phyloP scores from a whole-genome alignment of 1,140 invertebrate species.

The Drosophila bipectinata region DNA sequence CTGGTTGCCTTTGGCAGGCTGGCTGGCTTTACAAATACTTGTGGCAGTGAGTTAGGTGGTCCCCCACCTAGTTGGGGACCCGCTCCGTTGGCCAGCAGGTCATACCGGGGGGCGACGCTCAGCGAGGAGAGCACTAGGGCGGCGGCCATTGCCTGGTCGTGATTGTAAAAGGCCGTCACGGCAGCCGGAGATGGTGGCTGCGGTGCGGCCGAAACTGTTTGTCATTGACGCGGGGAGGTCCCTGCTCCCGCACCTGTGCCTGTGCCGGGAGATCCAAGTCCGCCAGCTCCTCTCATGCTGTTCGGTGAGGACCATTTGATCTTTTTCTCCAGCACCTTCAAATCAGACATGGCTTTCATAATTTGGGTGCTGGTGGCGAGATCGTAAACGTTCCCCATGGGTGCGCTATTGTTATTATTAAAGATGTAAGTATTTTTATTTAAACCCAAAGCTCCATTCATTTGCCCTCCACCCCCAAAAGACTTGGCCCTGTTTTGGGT shows the following conservation, averaged over 20 bases:
- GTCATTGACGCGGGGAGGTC: constrained; percentile 69
- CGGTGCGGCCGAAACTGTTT: constrained; percentile 61
- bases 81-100: constrained; percentile 47
- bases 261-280: constrained; percentile 14
- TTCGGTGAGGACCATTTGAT: constrained; percentile 48
- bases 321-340: constrained; percentile 54
- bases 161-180: constrained; percentile 77
- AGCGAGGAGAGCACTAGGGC: constrained; percentile 74
- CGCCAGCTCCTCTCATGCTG: constrained; percentile 27
- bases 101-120: constrained; percentile 64
- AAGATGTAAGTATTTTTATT: constrained; percentile 59
- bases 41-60: constrained; percentile 70
- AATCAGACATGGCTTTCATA: constrained; percentile 48
- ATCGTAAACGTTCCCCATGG: constrained; percentile 42
- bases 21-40: constrained; percentile 78
- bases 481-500: constrained; percentile 18
- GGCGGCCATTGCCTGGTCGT: constrained; percentile 74
- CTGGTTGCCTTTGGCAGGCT: constrained; percentile 54
- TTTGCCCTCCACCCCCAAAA: constrained; percentile 15
- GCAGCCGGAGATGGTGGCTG: constrained; percentile 44
- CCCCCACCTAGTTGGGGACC: constrained; percentile 13
- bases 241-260: constrained; percentile 13
- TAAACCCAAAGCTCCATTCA: constrained; percentile 48
- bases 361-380: constrained; percentile 46
- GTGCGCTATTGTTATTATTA: constrained; percentile 43